These are phyloP conservation scores for Cancer borealis DNA, from an alignment of 2,888 invertebrate genomes.

Conservation along the genomic window DNA sequence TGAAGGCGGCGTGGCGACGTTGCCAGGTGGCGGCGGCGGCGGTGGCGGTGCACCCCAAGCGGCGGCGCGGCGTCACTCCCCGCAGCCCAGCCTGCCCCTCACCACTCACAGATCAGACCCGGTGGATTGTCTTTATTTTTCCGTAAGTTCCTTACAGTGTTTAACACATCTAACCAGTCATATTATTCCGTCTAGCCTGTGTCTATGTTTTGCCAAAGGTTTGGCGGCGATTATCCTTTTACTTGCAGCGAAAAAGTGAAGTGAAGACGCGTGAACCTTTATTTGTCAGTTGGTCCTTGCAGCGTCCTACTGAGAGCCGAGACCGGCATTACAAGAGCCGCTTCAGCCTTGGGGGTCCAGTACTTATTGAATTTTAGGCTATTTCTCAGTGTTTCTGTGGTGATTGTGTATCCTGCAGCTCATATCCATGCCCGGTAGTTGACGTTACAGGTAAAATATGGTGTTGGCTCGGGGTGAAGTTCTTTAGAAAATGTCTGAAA, in stretches of 20 bases:
- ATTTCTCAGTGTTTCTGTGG: not conserved
- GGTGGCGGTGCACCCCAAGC: constrained; percentile 47
- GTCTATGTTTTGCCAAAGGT: not conserved
- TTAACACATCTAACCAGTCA: not conserved
- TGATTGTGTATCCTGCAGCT: constrained; percentile 42
- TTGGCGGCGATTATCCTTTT: not conserved
- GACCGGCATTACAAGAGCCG: constrained; percentile 69
- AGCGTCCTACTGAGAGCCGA: constrained; percentile 68
- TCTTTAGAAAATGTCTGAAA: constrained; percentile 58
- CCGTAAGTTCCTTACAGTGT: constrained; percentile 30
- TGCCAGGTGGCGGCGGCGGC: constrained; percentile 56
- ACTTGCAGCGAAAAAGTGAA: not conserved
- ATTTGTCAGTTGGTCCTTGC: constrained; percentile 69
- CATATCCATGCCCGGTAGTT: constrained; percentile 5
- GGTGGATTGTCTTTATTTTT: not conserved
- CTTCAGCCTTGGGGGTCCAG: constrained; percentile 5
- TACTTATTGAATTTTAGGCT: not conserved
- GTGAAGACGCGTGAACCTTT: not conserved
- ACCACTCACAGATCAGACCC: constrained; percentile 43
- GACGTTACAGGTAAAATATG: not conserved
- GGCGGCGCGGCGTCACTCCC: constrained; percentile 61
- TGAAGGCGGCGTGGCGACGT: constrained; percentile 52
- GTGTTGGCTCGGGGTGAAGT: not conserved
- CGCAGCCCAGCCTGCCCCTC: not conserved
- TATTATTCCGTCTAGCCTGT: not conserved